These are phyloP conservation scores for Drosophila simulans DNA, from an alignment of 1,140 invertebrate species.

Conservation along the genomic window DNA sequence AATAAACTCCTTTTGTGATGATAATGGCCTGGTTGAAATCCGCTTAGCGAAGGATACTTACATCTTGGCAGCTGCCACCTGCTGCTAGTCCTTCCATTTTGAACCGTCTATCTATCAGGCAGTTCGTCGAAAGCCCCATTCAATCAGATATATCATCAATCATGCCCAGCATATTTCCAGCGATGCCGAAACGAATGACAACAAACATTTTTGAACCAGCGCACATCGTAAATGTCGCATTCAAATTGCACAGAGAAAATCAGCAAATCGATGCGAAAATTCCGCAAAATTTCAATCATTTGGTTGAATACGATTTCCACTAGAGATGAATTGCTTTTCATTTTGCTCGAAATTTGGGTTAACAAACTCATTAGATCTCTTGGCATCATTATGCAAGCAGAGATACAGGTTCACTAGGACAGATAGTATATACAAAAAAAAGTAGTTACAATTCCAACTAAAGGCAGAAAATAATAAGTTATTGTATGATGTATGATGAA, in stretches of 20 bases:
- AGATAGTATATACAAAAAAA: background rate
- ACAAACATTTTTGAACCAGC: conserved; percentile 45
- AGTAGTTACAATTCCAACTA: background rate
- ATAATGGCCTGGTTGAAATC: conserved; percentile 24
- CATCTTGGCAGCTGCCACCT: conserved; percentile 31
- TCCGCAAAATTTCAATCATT: conserved; percentile 22
- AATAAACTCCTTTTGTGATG: conserved; percentile 25
- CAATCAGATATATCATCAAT: conserved; percentile 74
- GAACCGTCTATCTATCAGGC: conserved; percentile 71
- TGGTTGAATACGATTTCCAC: conserved; percentile 13
- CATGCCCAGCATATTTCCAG: conserved; percentile 59
- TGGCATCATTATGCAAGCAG: conserved; percentile 19
- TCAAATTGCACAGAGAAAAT: conserved; percentile 25
- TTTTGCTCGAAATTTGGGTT: conserved; percentile 50
- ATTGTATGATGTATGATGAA: background rate
- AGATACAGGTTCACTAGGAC: background rate
- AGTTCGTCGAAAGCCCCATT: conserved; percentile 54
- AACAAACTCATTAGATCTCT: conserved; percentile 70
- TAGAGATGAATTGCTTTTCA: conserved; percentile 22
- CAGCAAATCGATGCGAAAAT: conserved; percentile 24
- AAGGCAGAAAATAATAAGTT: background rate
- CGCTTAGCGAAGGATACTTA: conserved; percentile 37
- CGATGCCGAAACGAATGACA: conserved; percentile 30
- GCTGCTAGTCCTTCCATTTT: conserved; percentile 28
- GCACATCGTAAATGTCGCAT: conserved; percentile 49